Evolutionary conservation across 64 coral and sea anemone genomes (phyloP), one percentile per base, ranked within the genome.

Genomic region (Pocillopora verrucosa): DNA sequence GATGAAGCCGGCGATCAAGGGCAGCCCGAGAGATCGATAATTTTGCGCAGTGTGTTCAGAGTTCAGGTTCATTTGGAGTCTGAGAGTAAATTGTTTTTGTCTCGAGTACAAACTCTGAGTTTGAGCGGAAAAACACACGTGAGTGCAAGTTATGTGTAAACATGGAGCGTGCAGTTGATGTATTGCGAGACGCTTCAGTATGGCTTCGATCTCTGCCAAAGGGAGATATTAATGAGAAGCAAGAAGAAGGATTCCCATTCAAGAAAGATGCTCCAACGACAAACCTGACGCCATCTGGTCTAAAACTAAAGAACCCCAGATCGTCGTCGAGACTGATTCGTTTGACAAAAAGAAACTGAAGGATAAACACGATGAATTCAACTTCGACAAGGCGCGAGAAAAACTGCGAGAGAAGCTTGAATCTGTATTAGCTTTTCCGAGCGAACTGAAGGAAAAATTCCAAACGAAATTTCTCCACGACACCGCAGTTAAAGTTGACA

Each of bases 391-490:
- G 82, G 38, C 64, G 2, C 36, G 82, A 91, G 93, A 94, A 78
- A 94, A 91, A n/a, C 82, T 94, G 45, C 84, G 83, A 76, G 93
- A 94, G 60, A 88, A 90, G n/a, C 91, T 94, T 57, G 93, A 91
- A 2, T 87, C 88, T 6, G 83, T 94, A 4, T 73, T 90, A 13
- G 78, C 91, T 58, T 37, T 92, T 77, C 83, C 92, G 0, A 19
- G 60, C 56, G 92, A 94, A 82, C 73, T 98, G 13, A 98, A 94
- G 58, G 92, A 94, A 36, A 98, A 98, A 77, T 73, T 98, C 41
- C 92, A 92, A 60, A 80, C 95, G n/a, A 98, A 88, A 60, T 94
- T 88, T 75, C 77, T 88, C 59, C 64, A 72, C 80, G 91, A 90
- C 61, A 80, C 87, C 59, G 87, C 80, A 80, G 79, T 67, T 38